Base-by-base conservation (phyloP, 2,888 invertebrate genomes). In the Zhuqinia jingwanae region DNA sequence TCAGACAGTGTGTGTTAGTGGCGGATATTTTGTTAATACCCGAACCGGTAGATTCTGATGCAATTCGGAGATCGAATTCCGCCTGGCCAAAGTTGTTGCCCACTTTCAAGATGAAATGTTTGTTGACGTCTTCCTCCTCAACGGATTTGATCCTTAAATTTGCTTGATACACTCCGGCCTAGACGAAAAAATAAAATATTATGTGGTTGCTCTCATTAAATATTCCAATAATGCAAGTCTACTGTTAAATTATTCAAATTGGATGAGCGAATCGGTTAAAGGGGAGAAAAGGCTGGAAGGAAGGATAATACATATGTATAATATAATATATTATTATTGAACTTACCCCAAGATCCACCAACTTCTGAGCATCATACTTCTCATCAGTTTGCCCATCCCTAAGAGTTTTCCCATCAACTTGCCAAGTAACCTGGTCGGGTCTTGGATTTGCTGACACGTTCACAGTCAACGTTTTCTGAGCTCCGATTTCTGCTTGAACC, bases 391-490 rank as follows among this genome's bases (percentile, higher is more conserved):
- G 78, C 30, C 88, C 87, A 25, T 80, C 82, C 0, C 87, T 77
- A 58, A 88, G 70, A 6, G 53, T 36, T 60, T 87, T 85, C 6
- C 77, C 81, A 65, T 85, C 89, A 50, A 90, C 86, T 8, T 15
- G 70, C 91, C 91, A 91, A 5, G 17, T 15, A 45, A 89, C 85
- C 15, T 58, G 22, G 11, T 82, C 76, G 27, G 91, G 91, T 77
- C 70, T 84, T 60, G 91, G 91, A 87, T 87, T 90, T 79, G 15
- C 89, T 60, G 91, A 90, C 50, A 91, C 88, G 79, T 91, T 91
- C 50, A 91, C 73, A 11, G 88, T 73, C 53, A 91, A 68, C 1
- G 85, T 36, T 76, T 87, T 84, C 76, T 87, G 80, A 11, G 77
- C 79, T 47, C 90, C 91, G 25, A 90, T 42, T 75, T 88, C 89